Evolutionary conservation across 1,140 invertebrate species (phyloP), one percentile per base, ranked within the genome.

Genomic region (Laupala kohalensis): DNA sequence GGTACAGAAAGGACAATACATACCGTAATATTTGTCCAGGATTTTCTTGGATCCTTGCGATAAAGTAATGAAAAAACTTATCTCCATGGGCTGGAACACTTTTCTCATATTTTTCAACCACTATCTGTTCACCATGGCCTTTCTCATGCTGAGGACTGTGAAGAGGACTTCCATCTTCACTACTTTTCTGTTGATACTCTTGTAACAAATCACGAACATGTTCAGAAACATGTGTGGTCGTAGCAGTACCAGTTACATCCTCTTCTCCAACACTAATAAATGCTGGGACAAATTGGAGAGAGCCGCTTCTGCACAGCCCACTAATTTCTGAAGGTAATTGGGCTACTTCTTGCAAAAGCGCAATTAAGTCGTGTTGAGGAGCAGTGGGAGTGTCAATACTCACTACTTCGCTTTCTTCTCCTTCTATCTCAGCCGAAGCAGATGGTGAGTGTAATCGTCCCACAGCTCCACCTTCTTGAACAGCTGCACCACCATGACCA

Each of bases 11-110:
- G n/a, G n/a, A n/a, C n/a, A n/a, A n/a, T n/a, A n/a, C 73, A 77
- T 83, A 92, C 91, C 92, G 88, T 64, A 95, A 79, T 74, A 94
- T 84, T 78, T 95, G 93, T 28, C 89, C 87, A 27, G 91, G 91
- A 83, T 91, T 91, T n/a, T 84, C 79, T 67, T 89, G 86, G 64
- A 94, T 84, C 71, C 86, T 85, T 28, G 86, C 86, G 1, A 90
- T 75, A 76, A 95, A 94, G 73, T 90, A 86, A 79, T 95, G 89
- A 77, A 93, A 93, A 78, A 90, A 84, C 74, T 87, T 84, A 78
- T 95, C 92, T 1, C 92, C 92, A 79, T 94, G 92, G 9, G 86
- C 83, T 0, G 92, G 90, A 53, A 86, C 76, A 9, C 84, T 84
- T 76, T 92, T 91, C 75, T 95, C 93, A 78, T 95, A 95, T 27